These are phyloP conservation scores for Drosophila austrosaltans DNA, from an alignment of 2,888 invertebrate genomes.

Conservation along the genomic window DNA sequence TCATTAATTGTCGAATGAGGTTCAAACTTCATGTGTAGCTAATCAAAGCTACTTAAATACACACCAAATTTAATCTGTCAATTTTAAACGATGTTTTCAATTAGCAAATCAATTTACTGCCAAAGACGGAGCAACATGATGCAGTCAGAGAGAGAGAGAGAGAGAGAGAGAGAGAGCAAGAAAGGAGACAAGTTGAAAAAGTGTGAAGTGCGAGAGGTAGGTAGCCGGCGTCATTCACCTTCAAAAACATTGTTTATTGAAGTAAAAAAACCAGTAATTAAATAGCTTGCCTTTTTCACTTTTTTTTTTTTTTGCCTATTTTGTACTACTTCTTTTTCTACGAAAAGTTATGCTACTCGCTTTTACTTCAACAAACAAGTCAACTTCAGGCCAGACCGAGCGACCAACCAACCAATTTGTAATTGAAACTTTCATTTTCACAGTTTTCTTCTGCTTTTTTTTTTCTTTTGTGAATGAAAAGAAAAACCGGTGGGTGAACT, in stretches of 20 bases:
- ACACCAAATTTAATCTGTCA: slow-evolving; percentile 11
- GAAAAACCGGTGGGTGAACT: background rate
- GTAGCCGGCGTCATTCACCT: slow-evolving; percentile 64
- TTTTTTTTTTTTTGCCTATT: slow-evolving; percentile 10
- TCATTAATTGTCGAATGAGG: background rate
- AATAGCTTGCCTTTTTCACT: slow-evolving; percentile 54
- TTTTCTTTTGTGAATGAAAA: slow-evolving; percentile 34
- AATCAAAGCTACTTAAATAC: slow-evolving; percentile 2
- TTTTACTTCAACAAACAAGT: slow-evolving; percentile 18
- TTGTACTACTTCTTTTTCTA: slow-evolving; percentile 16
- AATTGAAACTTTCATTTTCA: slow-evolving; percentile 71
- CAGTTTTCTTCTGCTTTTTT: slow-evolving; percentile 31
- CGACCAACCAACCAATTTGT: slow-evolving; percentile 53
- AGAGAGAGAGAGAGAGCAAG: background rate
- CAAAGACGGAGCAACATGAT: background rate
- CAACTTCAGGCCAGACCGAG: slow-evolving; percentile 1
- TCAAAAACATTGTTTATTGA: slow-evolving; percentile 57
- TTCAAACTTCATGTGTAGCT: background rate
- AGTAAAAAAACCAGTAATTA: slow-evolving; percentile 74
- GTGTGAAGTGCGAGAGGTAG: slow-evolving; percentile 18
- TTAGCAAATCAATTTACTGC: slow-evolving; percentile 5
- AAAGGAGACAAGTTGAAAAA: background rate
- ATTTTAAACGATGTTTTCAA: background rate
- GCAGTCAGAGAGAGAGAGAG: background rate
- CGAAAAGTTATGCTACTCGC: slow-evolving; percentile 2